Percentiles rank a stretch among this genome's conserved stretches.
phyloP scores from a whole-genome alignment of 2,888 invertebrate genomes.

The Plagodis pulveraria region DNA sequence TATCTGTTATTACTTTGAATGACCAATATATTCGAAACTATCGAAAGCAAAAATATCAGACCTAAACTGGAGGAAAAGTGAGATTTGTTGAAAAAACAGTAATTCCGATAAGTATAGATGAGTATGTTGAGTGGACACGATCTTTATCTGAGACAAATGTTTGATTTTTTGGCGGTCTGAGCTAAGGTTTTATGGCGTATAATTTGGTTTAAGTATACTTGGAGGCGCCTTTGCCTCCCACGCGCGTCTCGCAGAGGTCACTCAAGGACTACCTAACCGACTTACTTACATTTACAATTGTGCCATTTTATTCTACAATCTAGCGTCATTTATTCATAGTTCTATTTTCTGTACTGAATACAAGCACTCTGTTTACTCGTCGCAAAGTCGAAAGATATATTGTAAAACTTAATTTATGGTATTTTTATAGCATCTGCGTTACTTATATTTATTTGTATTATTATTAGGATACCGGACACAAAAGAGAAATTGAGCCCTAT shows the following conservation, averaged over 20 bases:
- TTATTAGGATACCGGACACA: too few species aligned
- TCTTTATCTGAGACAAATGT: slow-evolving; percentile 46
- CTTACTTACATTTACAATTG: slow-evolving; percentile 41
- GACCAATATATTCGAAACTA: too few species aligned
- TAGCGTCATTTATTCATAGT: slow-evolving; percentile 30
- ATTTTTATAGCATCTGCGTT: too few species aligned
- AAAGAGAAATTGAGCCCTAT: too few species aligned
- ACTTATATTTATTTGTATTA: too few species aligned
- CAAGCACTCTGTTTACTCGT: neutral
- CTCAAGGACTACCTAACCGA: slow-evolving; percentile 56
- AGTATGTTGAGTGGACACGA: slow-evolving; percentile 39
- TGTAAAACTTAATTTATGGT: too few species aligned
- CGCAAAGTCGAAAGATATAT: too few species aligned
- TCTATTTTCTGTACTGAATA: slow-evolving; percentile 11
- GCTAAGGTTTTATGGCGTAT: slow-evolving; percentile 54
- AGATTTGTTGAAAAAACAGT: too few species aligned
- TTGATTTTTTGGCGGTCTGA: slow-evolving; percentile 50
- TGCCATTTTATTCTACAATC: slow-evolving; percentile 32
- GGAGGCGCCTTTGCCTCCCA: slow-evolving; percentile 57
- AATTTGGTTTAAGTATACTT: slow-evolving; percentile 55
- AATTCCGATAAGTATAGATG: slow-evolving; percentile 20
- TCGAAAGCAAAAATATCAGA: too few species aligned
- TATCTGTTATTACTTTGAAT: too few species aligned
- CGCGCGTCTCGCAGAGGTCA: slow-evolving; percentile 57
- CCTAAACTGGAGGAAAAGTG: too few species aligned